Base-by-base conservation (phyloP, 2,113 vertebrate genomes). In the Marcusenius ussheri region DNA sequence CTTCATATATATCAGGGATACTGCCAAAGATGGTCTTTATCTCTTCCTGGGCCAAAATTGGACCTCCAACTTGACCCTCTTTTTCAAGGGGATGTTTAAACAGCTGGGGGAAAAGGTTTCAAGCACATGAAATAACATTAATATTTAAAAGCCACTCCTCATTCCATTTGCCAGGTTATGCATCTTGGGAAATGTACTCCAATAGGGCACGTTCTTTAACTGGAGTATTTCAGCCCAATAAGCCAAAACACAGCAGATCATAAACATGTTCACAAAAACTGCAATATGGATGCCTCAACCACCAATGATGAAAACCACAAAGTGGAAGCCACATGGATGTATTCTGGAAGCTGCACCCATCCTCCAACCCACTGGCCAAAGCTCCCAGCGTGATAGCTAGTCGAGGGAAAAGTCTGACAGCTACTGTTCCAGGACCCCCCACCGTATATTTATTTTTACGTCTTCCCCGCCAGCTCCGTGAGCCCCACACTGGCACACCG, bases 21-120 rank as follows among this genome's bases (percentile, higher is more conserved):
- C 98, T 98, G 94, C 98, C 98, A 93, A 99, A 99, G 94, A 99
- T 99, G 5, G 98, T 98, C 93, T 99, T 99, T 45, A 99, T 97
- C 93, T 99, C 98, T 93, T 99, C 98, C 89, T 96, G 97, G 45
- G 98, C 98, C 93, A 99, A 96, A 91, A 99, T 98, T 45, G 98
- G 98, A 24, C 98, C 98, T 8, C 98, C 98, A 46, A 99, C 96
- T 51, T 99, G 98, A 27, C 96, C 98, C 91, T 99, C 98, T 90
- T 98, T 98, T 91, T 99, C 98, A 93, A 99, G 17, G 0, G 98
- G 98, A 93, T 97, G 91, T 90, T 99, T 98, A 95, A 99, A 99
- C 91, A 99, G 94, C 98, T 99, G 91, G 31, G 88, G 24, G 86
- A 46, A 88, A 1, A n/a, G 50, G 47, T 87, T 88, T 24, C 21